Percentiles rank a stretch among this genome's conserved stretches.
These are phyloP conservation scores for Isoperla grammatica DNA, from an alignment of 2,888 invertebrate genomes.

Conservation along the genomic window DNA sequence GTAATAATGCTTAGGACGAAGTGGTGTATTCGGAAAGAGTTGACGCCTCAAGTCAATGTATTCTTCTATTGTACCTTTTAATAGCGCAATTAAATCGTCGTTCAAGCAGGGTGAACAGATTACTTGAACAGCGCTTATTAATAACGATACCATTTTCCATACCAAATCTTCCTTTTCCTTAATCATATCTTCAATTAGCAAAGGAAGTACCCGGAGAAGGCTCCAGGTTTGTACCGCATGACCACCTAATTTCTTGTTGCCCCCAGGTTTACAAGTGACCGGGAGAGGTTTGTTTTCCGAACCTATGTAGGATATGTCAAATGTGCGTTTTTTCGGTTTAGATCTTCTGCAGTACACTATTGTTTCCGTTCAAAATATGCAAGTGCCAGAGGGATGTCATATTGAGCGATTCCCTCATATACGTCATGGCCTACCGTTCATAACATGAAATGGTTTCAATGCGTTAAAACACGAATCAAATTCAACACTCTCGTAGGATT, in stretches of 20 bases:
- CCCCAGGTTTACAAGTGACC: no score
- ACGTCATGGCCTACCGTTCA: conserved; percentile 14
- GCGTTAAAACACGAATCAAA: no score
- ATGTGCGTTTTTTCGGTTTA: no score
- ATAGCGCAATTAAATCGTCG: not conserved
- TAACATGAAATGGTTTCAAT: conserved; percentile 4
- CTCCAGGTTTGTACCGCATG: conserved; percentile 10
- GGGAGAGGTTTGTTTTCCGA: not conserved
- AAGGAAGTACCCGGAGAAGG: not conserved
- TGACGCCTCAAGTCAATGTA: not conserved
- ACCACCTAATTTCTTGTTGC: conserved; percentile 1
- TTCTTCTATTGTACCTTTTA: not conserved
- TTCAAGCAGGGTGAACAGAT: not conserved
- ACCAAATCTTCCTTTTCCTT: not conserved
- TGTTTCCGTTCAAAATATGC: no score
- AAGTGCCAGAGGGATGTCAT: no score
- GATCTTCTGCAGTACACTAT: not conserved
- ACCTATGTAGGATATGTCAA: no score
- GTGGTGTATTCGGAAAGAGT: not conserved
- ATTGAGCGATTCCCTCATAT: conserved; percentile 18
- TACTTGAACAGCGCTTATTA: not conserved
- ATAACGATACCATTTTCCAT: not conserved
- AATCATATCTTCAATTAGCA: not conserved
- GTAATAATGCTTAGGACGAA: no score
- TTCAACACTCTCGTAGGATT: no score